A percentile compares a stretch with the other conserved stretches of the same genome.
These are phyloP conservation scores for Platygyra sinensis DNA, from an alignment of 64 coral and sea anemone species.

Conservation along the genomic window DNA sequence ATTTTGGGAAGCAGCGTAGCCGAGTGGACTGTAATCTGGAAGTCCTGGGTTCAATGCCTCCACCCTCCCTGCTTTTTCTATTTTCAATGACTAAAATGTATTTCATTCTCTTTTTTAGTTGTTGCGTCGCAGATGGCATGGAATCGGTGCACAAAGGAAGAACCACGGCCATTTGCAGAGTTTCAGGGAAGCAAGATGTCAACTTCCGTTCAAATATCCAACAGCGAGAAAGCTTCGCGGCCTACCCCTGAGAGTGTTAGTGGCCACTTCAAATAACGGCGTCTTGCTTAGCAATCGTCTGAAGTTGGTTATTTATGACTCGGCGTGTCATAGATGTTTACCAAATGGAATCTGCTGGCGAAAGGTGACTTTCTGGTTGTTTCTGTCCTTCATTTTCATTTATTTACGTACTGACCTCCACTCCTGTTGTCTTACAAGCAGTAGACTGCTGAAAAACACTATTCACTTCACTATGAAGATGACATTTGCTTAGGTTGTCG, in stretches of 20 bases:
- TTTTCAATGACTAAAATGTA: too few relatives aligned
- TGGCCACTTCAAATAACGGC: slow-evolving; percentile 72
- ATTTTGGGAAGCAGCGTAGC: too few relatives aligned
- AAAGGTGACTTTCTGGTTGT: slow-evolving; percentile 50
- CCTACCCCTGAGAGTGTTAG: slow-evolving; percentile 65
- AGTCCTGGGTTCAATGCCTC: too few relatives aligned
- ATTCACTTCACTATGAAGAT: too few relatives aligned
- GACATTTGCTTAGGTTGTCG: too few relatives aligned
- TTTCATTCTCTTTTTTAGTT: slow-evolving; percentile 35
- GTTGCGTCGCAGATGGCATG: slow-evolving; percentile 60
- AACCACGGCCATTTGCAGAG: slow-evolving; percentile 60
- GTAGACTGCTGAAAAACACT: too few relatives aligned
- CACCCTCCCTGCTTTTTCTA: too few relatives aligned
- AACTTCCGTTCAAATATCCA: slow-evolving; percentile 62
- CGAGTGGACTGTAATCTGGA: too few relatives aligned
- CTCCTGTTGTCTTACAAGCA: too few relatives aligned
- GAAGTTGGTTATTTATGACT: slow-evolving; percentile 80
- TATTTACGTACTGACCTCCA: too few relatives aligned
- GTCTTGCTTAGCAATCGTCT: slow-evolving; percentile 63
- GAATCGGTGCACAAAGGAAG: slow-evolving; percentile 47
- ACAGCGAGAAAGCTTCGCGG: slow-evolving; percentile 64
- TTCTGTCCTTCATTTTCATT: too few relatives aligned
- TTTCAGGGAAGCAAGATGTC: slow-evolving; percentile 76
- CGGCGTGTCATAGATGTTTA: slow-evolving; percentile 71
- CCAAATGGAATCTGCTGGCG: slow-evolving; percentile 61